These are phyloP conservation scores for Drosophila heteroneura DNA, from an alignment of 2,888 invertebrate species.

Conservation along the genomic window DNA sequence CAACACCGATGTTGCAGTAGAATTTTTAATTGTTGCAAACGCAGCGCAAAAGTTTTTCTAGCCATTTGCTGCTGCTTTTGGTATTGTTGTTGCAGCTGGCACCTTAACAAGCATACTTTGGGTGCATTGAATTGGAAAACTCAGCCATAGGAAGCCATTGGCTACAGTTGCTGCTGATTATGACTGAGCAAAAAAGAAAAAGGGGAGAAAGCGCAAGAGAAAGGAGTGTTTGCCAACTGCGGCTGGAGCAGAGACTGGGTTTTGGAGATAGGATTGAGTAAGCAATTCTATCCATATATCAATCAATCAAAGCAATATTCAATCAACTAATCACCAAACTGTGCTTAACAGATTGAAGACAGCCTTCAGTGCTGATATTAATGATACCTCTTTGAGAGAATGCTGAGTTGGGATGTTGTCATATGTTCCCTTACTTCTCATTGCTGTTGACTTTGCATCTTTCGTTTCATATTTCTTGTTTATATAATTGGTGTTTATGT, in stretches of 20 bases:
- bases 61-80: conserved; percentile 11
- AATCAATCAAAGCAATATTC: conserved; percentile 50
- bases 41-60: conserved; percentile 55
- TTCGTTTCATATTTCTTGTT: not conserved
- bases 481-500: not conserved
- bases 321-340: conserved; percentile 48
- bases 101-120: conserved; percentile 56
- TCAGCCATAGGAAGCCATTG: conserved; percentile 39
- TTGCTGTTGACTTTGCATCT: conserved; percentile 1
- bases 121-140: conserved; percentile 64
- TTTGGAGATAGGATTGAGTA: conserved; percentile 11
- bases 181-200: conserved; percentile 5
- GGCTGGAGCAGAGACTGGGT: not conserved
- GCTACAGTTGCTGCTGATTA: conserved; percentile 25
- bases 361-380: not conserved
- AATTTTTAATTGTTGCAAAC: conserved; percentile 65
- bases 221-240: conserved; percentile 4
- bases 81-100: conserved; percentile 35
- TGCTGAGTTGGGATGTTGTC: not conserved
- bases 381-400: not conserved
- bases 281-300: conserved; percentile 19
- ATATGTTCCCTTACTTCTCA: not conserved
- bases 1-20: conserved; percentile 47
- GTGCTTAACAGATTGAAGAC: conserved; percentile 33
- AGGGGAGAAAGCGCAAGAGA: not conserved